A percentile compares a stretch with the other conserved stretches of the same genome.
Conservation (phyloP, 1,140 invertebrate genomes). For the Diachasmimorpha longicaudata region DNA sequence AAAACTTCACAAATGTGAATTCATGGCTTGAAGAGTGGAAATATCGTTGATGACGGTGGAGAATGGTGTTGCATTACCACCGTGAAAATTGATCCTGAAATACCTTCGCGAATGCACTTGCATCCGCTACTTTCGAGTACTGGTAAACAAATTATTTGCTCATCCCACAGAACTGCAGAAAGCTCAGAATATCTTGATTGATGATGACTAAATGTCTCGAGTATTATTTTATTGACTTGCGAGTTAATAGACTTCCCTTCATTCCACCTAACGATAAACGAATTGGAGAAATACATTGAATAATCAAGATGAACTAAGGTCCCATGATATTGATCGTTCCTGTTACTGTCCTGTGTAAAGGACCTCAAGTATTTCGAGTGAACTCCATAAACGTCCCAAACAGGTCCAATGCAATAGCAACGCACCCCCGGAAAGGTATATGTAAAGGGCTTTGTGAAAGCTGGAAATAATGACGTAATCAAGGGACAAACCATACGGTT, state of each 20-base stretch:
- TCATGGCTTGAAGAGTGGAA: background rate
- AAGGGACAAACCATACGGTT: background rate
- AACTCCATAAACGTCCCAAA: background rate
- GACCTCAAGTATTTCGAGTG: background rate
- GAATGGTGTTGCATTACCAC: background rate
- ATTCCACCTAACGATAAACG: background rate
- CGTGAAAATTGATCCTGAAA: background rate
- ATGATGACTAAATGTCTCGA: too few relatives aligned
- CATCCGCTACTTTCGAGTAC: background rate
- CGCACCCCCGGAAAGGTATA: background rate
- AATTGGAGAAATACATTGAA: background rate
- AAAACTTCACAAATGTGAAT: background rate
- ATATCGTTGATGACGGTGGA: background rate
- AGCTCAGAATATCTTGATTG: too few relatives aligned
- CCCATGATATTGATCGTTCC: background rate
- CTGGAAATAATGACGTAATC: background rate
- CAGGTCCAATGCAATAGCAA: background rate
- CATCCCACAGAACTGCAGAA: too few relatives aligned
- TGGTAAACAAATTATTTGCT: too few relatives aligned
- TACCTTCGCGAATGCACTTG: background rate
- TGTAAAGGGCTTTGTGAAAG: background rate
- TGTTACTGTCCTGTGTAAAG: background rate
- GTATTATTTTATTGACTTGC: too few relatives aligned
- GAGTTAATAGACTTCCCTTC: too few relatives aligned
- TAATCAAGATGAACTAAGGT: background rate